Evolutionary conservation across 1,140 invertebrate species (phyloP), one percentile per base, ranked within the genome.

Genomic region (Monochamus saltuarius): DNA sequence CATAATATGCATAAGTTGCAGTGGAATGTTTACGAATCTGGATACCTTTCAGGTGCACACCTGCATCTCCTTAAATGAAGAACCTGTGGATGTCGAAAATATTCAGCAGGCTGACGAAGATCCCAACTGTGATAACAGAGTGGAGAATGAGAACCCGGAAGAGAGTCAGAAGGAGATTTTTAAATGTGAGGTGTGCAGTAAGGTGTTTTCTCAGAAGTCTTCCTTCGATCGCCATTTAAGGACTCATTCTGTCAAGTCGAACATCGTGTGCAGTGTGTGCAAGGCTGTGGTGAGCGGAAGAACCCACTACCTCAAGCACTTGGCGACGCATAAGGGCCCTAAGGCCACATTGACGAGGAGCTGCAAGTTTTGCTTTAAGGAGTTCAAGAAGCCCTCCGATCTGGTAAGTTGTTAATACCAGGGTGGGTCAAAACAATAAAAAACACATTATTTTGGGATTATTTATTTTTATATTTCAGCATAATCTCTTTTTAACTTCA

Each of bases 311-410:
- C 35, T 46, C 7, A 59, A 60, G 35, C 67, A 67, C 17, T 13
- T 65, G n/a, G 35, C 8, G n/a, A 45, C 51, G 7, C 64, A 65
- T 40, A 38, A 29, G 22, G 22, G 22, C 6, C 22, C 22, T 2
- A 29, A 29, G 22, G 22, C 22, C 6, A 29, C 2, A 3, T 29
- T 29, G 22, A 29, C 22, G 22, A 29, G 22, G 22, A 29, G 22
- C 22, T 29, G 73, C 46, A 61, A 54, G 14, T 73, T 56, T 56
- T 74, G 73, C 35, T 29, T 17, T 7, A 73, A 74, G 51, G 38
- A 51, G 34, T 74, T 75, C 40, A 71, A 71, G 36, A 75, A 74
- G 56, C 65, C 63, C 17, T 75, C 72, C 9, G 74, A 75, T 69
- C 61, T 74, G 65, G 72, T 73, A 56, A 68, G 62, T 4, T 1